Evolutionary conservation across 2,888 invertebrate genomes (phyloP).

Genomic region (Acanthopleura granulata): DNA sequence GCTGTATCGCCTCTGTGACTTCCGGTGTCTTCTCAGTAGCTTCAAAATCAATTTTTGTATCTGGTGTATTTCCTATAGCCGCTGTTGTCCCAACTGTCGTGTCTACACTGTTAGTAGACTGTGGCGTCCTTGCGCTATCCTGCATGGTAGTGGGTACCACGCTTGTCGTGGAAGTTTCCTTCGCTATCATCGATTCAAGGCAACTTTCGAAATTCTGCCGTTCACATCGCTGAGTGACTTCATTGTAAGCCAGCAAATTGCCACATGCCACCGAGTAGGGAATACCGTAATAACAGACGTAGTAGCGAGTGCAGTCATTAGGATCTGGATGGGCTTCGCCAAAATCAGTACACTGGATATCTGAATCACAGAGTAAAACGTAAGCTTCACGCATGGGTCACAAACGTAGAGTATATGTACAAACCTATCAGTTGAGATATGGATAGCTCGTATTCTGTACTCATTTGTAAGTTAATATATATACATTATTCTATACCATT

Average conservation of each 20-base stretch:
- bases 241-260: neutral
- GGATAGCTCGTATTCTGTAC: no score
- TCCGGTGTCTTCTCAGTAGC: no score
- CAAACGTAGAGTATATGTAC: neutral
- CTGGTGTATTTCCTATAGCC: no score
- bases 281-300: neutral
- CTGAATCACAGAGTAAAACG: neutral
- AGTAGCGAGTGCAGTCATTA: neutral
- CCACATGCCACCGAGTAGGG: neutral
- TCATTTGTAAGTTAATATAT: no score
- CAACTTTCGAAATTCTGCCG: neutral
- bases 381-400: no score
- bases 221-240: neutral
- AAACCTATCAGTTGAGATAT: neutral
- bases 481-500: no score
- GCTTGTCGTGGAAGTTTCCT: neutral
- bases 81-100: no score
- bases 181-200: neutral
- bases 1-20: no score
- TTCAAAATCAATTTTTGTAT: no score
- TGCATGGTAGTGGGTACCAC: neutral
- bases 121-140: neutral
- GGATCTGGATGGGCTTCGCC: conserved; percentile 4
- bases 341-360: neutral
- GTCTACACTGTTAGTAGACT: no score